phyloP scores from a whole-genome alignment of 2,113 vertebrate genomes.

The Columba livia region DNA sequence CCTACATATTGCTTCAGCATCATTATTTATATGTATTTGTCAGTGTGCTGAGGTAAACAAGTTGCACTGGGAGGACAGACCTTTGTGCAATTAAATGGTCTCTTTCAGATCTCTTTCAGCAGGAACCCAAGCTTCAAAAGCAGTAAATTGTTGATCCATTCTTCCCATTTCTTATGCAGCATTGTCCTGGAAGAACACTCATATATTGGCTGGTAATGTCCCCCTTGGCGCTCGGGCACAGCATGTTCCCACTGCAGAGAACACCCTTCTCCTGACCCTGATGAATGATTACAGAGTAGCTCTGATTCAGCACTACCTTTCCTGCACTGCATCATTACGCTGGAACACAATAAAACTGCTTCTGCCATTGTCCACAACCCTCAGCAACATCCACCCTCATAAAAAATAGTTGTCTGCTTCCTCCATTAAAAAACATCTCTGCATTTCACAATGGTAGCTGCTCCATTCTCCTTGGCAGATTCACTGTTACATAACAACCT shows the following conservation, averaged over 20 bases:
- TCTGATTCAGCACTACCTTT: slow-evolving; percentile 15
- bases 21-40: background rate
- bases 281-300: background rate
- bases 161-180: background rate
- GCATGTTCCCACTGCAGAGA: background rate
- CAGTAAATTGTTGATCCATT: background rate
- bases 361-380: background rate
- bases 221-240: background rate
- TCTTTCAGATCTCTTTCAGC: background rate
- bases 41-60: background rate
- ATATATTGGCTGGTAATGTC: background rate
- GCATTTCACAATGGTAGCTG: background rate
- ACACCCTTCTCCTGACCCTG: slow-evolving; percentile 13
- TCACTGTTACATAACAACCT: background rate
- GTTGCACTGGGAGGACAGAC: background rate
- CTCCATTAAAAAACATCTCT: background rate
- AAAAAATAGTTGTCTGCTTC: background rate
- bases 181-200: background rate
- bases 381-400: background rate
- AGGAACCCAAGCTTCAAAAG: background rate
- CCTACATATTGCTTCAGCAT: background rate
- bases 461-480: background rate
- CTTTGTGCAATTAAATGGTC: background rate
- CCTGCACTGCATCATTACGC: background rate
- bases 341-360: background rate